A percentile compares a stretch with the other conserved stretches of the same genome.
phyloP scores from a whole-genome alignment of 1,140 invertebrate genomes.

The Lamellibrachia luymesi region DNA sequence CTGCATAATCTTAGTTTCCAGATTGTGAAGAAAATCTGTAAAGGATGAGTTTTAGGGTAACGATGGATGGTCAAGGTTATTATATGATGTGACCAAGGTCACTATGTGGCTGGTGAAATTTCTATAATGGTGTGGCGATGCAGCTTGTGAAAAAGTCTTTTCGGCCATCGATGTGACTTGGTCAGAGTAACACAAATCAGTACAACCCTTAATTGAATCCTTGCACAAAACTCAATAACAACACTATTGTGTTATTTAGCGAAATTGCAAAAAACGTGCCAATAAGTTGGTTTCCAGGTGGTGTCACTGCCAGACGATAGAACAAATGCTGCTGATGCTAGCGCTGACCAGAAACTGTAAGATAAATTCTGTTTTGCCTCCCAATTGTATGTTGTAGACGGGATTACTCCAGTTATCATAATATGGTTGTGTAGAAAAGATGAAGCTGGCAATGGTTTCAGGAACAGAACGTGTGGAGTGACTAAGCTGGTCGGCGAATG shows the following conservation, averaged over 20 bases:
- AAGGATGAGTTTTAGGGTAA: not conserved
- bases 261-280: not conserved
- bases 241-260: not conserved
- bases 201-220: not conserved
- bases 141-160: not conserved
- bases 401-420: not conserved
- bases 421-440: not conserved
- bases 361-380: not conserved
- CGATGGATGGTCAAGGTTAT: not conserved
- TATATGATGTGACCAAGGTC: not conserved
- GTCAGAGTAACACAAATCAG: not conserved
- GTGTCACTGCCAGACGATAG: not conserved
- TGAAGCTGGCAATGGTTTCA: not conserved
- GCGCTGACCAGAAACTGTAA: not conserved
- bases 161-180: no score
- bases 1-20: not conserved
- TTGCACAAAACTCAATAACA: no score
- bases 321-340: not conserved
- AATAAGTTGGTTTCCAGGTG: not conserved
- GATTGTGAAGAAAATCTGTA: not conserved
- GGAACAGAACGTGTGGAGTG: not conserved
- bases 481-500: not conserved
- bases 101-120: not conserved
- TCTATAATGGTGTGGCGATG: not conserved
- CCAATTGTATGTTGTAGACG: not conserved